Evolutionary conservation across 2,888 invertebrate genomes (phyloP).

Genomic region (Rhagonycha lutea): DNA sequence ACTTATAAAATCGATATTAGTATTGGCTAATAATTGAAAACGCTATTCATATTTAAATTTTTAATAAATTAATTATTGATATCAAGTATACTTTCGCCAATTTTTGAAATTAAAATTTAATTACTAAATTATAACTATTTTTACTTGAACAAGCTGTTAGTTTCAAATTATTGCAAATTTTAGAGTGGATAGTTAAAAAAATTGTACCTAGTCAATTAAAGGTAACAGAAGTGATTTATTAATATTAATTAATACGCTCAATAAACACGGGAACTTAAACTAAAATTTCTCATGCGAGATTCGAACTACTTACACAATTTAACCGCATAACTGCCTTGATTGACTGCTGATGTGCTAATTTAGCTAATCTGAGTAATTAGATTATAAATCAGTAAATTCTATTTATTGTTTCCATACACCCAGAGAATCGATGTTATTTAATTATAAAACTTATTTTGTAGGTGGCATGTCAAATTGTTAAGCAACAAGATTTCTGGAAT

Average conservation of each 20-base stretch:
- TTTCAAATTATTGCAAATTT: neutral
- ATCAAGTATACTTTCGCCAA: neutral
- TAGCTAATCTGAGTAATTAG: neutral
- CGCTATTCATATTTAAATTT: neutral
- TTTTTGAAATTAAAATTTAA: neutral
- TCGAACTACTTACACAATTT: neutral
- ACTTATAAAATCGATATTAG: neutral
- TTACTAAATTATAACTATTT: neutral
- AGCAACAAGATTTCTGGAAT: constrained; percentile 7
- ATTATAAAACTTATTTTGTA: constrained; percentile 10
- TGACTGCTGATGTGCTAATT: neutral
- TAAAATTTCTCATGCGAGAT: neutral
- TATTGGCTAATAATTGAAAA: neutral
- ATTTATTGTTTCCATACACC: neutral
- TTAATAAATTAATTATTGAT: neutral
- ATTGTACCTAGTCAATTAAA: neutral
- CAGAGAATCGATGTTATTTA: constrained; percentile 6
- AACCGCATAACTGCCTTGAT: neutral
- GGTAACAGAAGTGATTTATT: neutral
- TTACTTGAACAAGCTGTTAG: neutral
- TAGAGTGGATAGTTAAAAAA: neutral
- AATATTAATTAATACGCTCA: no score
- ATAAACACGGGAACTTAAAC: neutral
- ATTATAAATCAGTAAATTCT: neutral
- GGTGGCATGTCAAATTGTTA: neutral